A percentile compares a stretch with the other conserved stretches of the same genome.
These are phyloP conservation scores for Ephestia elutella DNA, from an alignment of 1,140 invertebrate species.

Conservation along the genomic window DNA sequence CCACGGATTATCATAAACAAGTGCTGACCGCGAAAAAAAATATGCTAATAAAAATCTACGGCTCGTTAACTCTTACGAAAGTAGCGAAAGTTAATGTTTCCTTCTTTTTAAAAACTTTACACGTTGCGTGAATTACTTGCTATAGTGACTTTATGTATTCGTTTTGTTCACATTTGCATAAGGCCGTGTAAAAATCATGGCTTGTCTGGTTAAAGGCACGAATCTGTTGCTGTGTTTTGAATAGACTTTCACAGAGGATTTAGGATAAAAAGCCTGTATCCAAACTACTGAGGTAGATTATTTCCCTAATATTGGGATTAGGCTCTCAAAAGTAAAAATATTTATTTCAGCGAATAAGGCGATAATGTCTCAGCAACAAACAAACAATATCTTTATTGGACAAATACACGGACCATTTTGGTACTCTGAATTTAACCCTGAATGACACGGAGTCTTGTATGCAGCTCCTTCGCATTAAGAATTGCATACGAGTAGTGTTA, in stretches of 20 bases:
- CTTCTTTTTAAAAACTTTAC: constrained; percentile 16
- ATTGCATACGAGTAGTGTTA: background rate
- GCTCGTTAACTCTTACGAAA: constrained; percentile 21
- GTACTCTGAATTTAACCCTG: background rate
- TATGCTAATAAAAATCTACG: constrained; percentile 15
- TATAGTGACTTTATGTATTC: constrained; percentile 24
- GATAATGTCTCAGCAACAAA: too few species aligned
- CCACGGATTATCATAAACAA: constrained; percentile 15
- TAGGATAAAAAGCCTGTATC: too few species aligned
- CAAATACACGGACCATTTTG: background rate
- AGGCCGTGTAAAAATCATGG: background rate
- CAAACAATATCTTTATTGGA: too few species aligned
- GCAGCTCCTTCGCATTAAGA: background rate
- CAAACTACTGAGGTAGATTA: too few species aligned
- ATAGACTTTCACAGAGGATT: too few species aligned
- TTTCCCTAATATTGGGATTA: too few species aligned
- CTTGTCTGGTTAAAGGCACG: background rate
- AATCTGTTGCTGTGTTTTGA: background rate
- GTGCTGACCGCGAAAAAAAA: constrained; percentile 13
- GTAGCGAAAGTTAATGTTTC: constrained; percentile 18
- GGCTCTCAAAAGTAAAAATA: too few species aligned
- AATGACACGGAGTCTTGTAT: background rate
- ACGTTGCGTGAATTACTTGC: constrained; percentile 13
- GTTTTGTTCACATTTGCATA: background rate
- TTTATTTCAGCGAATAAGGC: too few species aligned